Evolutionary conservation across 2,797 vertebrate genomes (phyloP).

Genomic region (Artibeus lituratus): DNA sequence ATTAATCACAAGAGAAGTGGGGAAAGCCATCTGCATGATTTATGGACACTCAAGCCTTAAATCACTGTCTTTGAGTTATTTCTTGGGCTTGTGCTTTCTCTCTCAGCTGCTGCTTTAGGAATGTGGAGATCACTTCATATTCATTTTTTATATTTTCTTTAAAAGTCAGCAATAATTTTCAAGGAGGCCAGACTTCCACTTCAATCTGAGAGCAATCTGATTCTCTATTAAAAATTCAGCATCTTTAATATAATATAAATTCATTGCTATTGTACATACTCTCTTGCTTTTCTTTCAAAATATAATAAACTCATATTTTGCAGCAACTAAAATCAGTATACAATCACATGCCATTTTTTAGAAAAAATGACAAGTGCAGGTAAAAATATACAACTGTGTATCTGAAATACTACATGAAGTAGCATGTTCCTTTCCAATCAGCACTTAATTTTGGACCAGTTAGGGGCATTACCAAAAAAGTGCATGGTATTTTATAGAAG

Average conservation of each 20-base stretch:
- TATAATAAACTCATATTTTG: slow-evolving; percentile 40
- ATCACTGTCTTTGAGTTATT: slow-evolving; percentile 69
- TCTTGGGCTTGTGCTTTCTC: not conserved
- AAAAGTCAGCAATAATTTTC: slow-evolving; percentile 51
- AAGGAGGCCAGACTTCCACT: slow-evolving; percentile 35
- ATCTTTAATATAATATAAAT: slow-evolving; percentile 13
- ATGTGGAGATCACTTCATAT: slow-evolving; percentile 33
- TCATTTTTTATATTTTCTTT: slow-evolving; percentile 46
- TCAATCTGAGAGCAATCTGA: not conserved
- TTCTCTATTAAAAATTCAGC: slow-evolving; percentile 41
- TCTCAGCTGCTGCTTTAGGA: slow-evolving; percentile 30
- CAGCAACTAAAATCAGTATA: not conserved
- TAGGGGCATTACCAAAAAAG: slow-evolving; percentile 9
- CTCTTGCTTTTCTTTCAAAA: slow-evolving; percentile 34
- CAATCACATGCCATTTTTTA: not conserved
- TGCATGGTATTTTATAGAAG: slow-evolving; percentile 64
- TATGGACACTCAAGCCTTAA: slow-evolving; percentile 72
- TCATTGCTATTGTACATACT: not conserved
- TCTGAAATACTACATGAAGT: not conserved
- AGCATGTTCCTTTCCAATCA: not conserved
- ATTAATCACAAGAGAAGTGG: slow-evolving; percentile 80
- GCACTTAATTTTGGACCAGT: not conserved
- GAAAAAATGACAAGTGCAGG: not conserved
- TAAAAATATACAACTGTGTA: not conserved
- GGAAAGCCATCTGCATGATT: slow-evolving; percentile 82